phyloP scores from a whole-genome alignment of 2,797 vertebrate genomes.

The Coccyzus lansbergi region DNA sequence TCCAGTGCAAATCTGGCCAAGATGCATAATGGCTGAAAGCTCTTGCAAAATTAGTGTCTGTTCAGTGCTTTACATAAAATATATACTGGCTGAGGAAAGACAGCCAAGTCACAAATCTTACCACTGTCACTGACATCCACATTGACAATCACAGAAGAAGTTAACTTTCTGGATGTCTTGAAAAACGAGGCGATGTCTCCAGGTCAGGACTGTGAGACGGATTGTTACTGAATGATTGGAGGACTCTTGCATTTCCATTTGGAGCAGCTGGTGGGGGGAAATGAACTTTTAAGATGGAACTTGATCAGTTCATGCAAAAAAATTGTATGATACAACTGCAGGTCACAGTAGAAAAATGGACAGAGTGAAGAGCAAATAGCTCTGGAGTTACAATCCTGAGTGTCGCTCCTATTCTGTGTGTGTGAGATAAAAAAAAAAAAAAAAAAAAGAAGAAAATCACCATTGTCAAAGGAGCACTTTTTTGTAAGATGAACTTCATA shows the following conservation, averaged over 20 bases:
- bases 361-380: neutral
- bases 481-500: neutral
- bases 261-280: neutral
- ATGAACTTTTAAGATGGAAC: constrained; percentile 39
- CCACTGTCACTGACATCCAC: neutral
- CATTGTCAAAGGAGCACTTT: neutral
- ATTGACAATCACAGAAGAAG: neutral
- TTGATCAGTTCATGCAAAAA: neutral
- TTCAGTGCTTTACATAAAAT: constrained; percentile 28
- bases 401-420: neutral
- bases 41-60: constrained; percentile 44
- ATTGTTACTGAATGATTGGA: neutral
- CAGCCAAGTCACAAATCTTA: constrained; percentile 22
- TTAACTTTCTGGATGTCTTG: neutral
- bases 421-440: neutral
- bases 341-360: neutral
- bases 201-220: neutral
- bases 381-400: neutral
- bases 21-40: constrained; percentile 15
- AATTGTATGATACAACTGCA: neutral
- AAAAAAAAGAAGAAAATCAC: neutral
- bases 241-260: constrained; percentile 1
- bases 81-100: neutral
- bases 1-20: constrained; percentile 55
- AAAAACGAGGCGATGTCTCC: neutral